Percentiles rank a stretch among this genome's conserved stretches.
phyloP scores from a whole-genome alignment of 2,113 vertebrate genomes.

The Jaculus jaculus region DNA sequence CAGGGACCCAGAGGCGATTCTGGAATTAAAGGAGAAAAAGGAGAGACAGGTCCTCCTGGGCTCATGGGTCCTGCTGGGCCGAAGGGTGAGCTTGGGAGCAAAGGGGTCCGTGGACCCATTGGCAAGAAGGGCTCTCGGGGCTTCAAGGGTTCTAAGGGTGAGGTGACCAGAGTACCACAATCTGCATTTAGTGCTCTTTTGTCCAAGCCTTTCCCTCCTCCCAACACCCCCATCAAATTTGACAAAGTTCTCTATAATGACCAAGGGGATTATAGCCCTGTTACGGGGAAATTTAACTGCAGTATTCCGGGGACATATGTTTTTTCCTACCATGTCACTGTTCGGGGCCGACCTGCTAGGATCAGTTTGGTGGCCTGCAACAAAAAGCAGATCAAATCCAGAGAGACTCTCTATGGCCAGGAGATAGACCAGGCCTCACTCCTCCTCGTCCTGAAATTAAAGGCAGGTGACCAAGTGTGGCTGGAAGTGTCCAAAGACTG shows the following conservation, averaged over 20 bases:
- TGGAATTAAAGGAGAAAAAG: slow-evolving; percentile 90
- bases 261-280: slow-evolving; percentile 89
- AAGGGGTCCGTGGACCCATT: slow-evolving; percentile 89
- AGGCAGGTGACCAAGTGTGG: slow-evolving; percentile 94
- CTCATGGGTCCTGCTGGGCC: slow-evolving; percentile 85
- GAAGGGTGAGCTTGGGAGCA: slow-evolving; percentile 89
- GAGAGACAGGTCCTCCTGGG: slow-evolving; percentile 88
- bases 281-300: slow-evolving; percentile 93
- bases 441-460: slow-evolving; percentile 90
- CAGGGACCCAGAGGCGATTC: slow-evolving; percentile 88
- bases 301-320: slow-evolving; percentile 91
- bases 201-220: slow-evolving; percentile 93
- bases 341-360: slow-evolving; percentile 92
- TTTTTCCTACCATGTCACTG: slow-evolving; percentile 95
- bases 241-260: slow-evolving; percentile 94
- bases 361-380: slow-evolving; percentile 92
- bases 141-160: slow-evolving; percentile 90
- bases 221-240: slow-evolving; percentile 92
- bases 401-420: slow-evolving; percentile 94
- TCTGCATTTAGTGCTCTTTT: slow-evolving; percentile 95
- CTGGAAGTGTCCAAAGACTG: slow-evolving; percentile 94
- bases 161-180: slow-evolving; percentile 67
- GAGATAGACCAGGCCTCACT: slow-evolving; percentile 97
- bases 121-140: slow-evolving; percentile 93
- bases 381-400: slow-evolving; percentile 88